phyloP scores from a whole-genome alignment of 1,140 invertebrate genomes.

The Sycobia sp. region DNA sequence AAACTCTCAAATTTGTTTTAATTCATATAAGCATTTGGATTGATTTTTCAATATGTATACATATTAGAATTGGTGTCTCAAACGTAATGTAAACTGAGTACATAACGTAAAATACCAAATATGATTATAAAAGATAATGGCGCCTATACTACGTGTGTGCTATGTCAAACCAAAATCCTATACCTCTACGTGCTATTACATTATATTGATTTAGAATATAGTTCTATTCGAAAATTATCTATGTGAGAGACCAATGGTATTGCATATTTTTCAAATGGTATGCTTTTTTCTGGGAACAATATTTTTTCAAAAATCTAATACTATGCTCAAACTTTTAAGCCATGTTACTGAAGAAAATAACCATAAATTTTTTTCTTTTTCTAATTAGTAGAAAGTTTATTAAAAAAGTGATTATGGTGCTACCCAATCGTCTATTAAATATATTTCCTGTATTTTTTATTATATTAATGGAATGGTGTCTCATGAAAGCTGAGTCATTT shows the following conservation, averaged over 20 bases:
- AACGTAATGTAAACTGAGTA: slow-evolving; percentile 54
- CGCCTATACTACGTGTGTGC: slow-evolving; percentile 52
- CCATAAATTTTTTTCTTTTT: slow-evolving; percentile 27
- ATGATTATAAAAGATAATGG: slow-evolving; percentile 49
- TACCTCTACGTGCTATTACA: slow-evolving; percentile 26
- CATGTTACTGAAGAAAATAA: slow-evolving; percentile 11
- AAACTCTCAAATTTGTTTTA: slow-evolving; percentile 30
- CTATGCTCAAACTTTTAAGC: slow-evolving; percentile 22
- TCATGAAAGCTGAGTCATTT: not conserved
- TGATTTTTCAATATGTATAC: too few relatives aligned
- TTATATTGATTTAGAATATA: slow-evolving; percentile 19
- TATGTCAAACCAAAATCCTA: slow-evolving; percentile 52
- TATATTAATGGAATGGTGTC: not conserved
- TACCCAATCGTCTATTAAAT: slow-evolving; percentile 16
- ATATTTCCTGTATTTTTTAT: slow-evolving; percentile 12
- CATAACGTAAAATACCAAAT: slow-evolving; percentile 46
- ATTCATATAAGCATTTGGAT: slow-evolving; percentile 18
- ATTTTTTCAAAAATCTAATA: slow-evolving; percentile 15
- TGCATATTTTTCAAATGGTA: slow-evolving; percentile 16
- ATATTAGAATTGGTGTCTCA: slow-evolving; percentile 46
- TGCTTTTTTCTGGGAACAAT: slow-evolving; percentile 14
- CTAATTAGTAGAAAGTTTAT: slow-evolving; percentile 20
- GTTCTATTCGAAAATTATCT: slow-evolving; percentile 1
- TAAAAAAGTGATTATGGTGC: slow-evolving; percentile 28
- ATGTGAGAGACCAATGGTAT: slow-evolving; percentile 17